phyloP scores from a whole-genome alignment of 2,888 invertebrate species.

The Platycnemis pennipes region DNA sequence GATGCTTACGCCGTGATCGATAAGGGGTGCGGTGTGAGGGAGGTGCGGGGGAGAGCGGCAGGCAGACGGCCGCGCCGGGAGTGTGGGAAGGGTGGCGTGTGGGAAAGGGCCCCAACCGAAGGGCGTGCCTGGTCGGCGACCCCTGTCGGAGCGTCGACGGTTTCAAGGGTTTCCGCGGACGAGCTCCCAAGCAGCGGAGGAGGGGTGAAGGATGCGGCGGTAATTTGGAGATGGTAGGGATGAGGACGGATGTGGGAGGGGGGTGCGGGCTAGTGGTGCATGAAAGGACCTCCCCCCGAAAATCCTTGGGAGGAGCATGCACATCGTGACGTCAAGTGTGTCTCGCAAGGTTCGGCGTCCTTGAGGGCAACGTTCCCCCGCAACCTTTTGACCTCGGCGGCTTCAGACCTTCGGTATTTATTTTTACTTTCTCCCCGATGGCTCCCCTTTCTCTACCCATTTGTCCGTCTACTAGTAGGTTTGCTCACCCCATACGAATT shows the following conservation, averaged over 20 bases:
- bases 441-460: background rate
- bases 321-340: background rate
- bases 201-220: background rate
- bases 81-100: background rate
- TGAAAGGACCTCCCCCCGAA: background rate
- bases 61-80: background rate
- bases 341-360: constrained; percentile 12
- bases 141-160: background rate
- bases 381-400: constrained; percentile 28
- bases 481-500: no score
- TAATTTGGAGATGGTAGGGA: background rate
- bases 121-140: constrained; percentile 37
- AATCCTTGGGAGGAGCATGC: background rate
- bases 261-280: background rate
- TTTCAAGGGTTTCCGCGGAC: background rate
- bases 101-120: background rate
- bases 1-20: constrained; percentile 38
- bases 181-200: no score
- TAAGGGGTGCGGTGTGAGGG: constrained; percentile 5
- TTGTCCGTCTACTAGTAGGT: no score
- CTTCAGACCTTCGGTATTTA: background rate
- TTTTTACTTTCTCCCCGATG: background rate
- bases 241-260: background rate
- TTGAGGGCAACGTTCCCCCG: constrained; percentile 14
- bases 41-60: background rate